Percentiles rank a stretch among this genome's conserved stretches.
Conservation (phyloP, 2,113 vertebrate species). For the Haliaeetus leucogaster region DNA sequence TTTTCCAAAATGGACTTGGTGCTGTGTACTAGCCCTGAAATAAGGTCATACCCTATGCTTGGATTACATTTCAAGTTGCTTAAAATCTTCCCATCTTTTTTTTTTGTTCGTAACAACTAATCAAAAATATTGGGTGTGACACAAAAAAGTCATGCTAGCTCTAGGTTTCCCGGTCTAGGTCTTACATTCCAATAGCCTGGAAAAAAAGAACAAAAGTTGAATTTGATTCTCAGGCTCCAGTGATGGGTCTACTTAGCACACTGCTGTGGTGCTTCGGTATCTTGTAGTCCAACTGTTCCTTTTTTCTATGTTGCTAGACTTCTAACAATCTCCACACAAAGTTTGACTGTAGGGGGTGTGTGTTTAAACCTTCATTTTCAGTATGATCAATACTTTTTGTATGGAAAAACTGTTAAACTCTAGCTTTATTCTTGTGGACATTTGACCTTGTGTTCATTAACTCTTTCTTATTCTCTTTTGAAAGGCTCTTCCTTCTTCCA, state of each 20-base stretch:
- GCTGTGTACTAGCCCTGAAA: not conserved
- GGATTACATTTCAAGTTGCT: not conserved
- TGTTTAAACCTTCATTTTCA: not conserved
- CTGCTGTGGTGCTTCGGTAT: not conserved
- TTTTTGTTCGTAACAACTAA: not conserved
- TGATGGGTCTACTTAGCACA: not conserved
- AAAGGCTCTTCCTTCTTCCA: slow-evolving; percentile 93
- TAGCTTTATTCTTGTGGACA: not conserved
- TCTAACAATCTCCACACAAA: not conserved
- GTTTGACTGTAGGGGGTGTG: not conserved
- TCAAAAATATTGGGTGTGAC: not conserved
- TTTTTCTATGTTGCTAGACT: not conserved
- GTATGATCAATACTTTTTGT: not conserved
- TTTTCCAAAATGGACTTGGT: not conserved
- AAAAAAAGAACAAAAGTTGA: not conserved
- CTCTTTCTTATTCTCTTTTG: slow-evolving; percentile 37
- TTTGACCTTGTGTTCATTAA: not conserved
- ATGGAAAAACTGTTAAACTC: not conserved
- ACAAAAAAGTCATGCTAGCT: not conserved
- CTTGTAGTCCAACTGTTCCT: not conserved
- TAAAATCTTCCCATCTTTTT: not conserved
- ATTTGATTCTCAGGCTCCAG: not conserved
- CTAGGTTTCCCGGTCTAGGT: not conserved
- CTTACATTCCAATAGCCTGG: not conserved
- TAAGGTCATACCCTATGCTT: not conserved